Conservation (phyloP, 35 echinoderm and acorn worm species). For the Anneissia japonica region DNA sequence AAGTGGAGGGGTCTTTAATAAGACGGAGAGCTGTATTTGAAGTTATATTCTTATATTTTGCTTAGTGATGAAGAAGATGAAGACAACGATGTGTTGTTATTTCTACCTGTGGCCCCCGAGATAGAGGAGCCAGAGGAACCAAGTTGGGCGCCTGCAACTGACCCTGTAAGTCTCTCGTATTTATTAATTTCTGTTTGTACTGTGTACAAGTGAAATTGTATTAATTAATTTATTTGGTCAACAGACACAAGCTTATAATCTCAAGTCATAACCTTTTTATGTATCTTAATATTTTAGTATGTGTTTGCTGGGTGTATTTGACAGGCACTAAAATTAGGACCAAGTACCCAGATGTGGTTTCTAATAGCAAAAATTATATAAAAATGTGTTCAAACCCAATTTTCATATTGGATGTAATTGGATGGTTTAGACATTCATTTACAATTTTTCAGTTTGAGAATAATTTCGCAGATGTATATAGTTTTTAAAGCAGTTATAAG, state of each 20-base stretch:
- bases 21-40: too few relatives aligned
- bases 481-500: too few relatives aligned
- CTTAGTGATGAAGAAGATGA: constrained; percentile 93
- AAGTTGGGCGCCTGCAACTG: constrained; percentile 74
- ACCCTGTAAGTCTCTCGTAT: constrained; percentile 55
- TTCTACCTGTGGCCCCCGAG: constrained; percentile 81
- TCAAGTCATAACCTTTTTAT: neutral
- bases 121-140: constrained; percentile 95
- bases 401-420: too few relatives aligned
- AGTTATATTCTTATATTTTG: too few relatives aligned
- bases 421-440: too few relatives aligned
- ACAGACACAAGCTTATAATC: neutral
- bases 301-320: neutral
- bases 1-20: too few relatives aligned
- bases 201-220: neutral
- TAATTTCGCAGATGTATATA: too few relatives aligned
- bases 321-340: neutral
- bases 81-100: constrained; percentile 56
- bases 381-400: too few relatives aligned
- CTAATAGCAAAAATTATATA: too few relatives aligned
- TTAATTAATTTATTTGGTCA: neutral
- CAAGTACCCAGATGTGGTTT: neutral
- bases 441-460: too few relatives aligned
- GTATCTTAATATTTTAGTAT: neutral
- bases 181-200: neutral